phyloP scores from a whole-genome alignment of 1,140 invertebrate species.

The Rhynchophorus ferrugineus region DNA sequence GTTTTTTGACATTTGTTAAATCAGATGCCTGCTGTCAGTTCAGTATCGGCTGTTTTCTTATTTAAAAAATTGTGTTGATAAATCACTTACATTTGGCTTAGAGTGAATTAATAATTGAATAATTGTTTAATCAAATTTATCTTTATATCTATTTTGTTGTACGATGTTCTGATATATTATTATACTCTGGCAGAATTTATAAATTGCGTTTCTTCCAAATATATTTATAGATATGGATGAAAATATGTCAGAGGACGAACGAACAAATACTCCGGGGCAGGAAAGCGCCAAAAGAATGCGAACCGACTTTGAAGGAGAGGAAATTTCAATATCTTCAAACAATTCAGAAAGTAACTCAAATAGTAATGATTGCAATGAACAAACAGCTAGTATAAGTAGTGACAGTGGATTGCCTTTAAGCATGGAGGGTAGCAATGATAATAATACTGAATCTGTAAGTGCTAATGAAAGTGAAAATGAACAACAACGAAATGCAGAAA shows the following conservation, averaged over 20 bases:
- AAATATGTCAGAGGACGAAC: slow-evolving; percentile 29
- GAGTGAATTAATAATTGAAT: too few relatives aligned
- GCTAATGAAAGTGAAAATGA: slow-evolving; percentile 7
- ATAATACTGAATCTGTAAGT: slow-evolving; percentile 9
- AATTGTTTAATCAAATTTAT: too few relatives aligned
- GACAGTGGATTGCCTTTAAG: slow-evolving; percentile 25
- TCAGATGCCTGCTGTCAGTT: too few relatives aligned
- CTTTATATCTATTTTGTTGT: too few relatives aligned
- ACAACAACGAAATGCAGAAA: too few relatives aligned
- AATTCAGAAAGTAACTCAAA: slow-evolving; percentile 24
- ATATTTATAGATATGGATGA: slow-evolving; percentile 37
- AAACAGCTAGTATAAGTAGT: slow-evolving; percentile 27
- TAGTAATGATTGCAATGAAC: slow-evolving; percentile 10
- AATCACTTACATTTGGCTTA: too few relatives aligned
- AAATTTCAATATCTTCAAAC: slow-evolving; percentile 26
- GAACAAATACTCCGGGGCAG: slow-evolving; percentile 12
- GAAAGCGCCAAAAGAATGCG: slow-evolving; percentile 34
- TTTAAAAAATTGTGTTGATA: too few relatives aligned
- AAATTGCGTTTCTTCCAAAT: slow-evolving; percentile 18
- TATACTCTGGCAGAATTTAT: too few relatives aligned
- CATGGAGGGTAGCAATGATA: slow-evolving; percentile 24
- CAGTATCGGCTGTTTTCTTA: too few relatives aligned
- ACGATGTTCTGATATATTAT: too few relatives aligned
- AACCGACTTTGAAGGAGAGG: slow-evolving; percentile 27
- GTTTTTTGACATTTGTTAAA: too few relatives aligned